Percentiles rank a stretch among this genome's conserved stretches.
phyloP scores from a whole-genome alignment of 2,888 invertebrate genomes.

The Amaurobius ferox region DNA sequence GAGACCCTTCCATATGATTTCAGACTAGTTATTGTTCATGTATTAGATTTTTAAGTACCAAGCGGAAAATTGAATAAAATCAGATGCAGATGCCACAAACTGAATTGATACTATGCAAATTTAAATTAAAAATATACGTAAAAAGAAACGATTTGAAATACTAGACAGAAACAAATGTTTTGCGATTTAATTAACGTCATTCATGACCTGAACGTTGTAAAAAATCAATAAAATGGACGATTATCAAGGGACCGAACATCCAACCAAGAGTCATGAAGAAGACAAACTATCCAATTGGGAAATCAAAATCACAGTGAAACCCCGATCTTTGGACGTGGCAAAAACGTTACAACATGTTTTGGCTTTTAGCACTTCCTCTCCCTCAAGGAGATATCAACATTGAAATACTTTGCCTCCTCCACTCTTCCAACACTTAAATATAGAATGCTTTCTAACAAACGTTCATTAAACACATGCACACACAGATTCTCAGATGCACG shows the following conservation, averaged over 20 bases:
- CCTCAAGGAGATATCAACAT: not conserved
- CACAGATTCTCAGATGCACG: not conserved
- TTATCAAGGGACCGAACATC: not conserved
- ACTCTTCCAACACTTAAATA: not conserved
- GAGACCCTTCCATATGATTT: too few species aligned
- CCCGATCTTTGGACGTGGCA: not conserved
- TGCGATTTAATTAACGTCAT: not conserved
- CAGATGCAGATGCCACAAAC: too few species aligned
- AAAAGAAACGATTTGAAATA: not conserved
- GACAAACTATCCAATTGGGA: not conserved
- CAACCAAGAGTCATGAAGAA: not conserved
- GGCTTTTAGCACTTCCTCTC: constrained; percentile 7
- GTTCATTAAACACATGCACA: not conserved
- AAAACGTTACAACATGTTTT: constrained; percentile 1
- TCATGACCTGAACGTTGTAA: not conserved
- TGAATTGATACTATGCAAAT: too few species aligned
- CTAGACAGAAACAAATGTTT: not conserved
- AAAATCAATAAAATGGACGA: not conserved
- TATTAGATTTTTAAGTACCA: too few species aligned
- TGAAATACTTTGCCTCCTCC: not conserved
- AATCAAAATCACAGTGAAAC: not conserved
- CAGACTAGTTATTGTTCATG: too few species aligned
- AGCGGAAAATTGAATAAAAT: too few species aligned
- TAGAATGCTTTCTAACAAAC: not conserved
- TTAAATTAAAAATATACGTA: too few species aligned